These are phyloP conservation scores for Amphiura filiformis DNA, from an alignment of 35 echinoderm and acorn worm genomes.

Conservation along the genomic window DNA sequence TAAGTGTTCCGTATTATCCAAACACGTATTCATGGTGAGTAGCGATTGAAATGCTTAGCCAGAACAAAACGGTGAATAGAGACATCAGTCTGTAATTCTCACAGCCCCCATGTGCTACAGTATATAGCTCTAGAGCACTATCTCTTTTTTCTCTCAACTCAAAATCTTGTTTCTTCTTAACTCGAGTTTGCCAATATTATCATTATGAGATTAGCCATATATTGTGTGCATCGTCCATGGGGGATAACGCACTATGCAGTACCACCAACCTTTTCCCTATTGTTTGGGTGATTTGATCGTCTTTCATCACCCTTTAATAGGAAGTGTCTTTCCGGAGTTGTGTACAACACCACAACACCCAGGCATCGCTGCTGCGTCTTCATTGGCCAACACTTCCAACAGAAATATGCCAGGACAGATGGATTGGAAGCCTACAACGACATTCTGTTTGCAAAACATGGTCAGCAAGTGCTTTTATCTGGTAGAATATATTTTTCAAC, in stretches of 20 bases:
- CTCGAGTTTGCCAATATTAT: background rate
- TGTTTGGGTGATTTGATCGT: constrained; percentile 6
- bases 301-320: constrained; percentile 3
- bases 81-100: constrained; percentile 6
- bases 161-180: background rate
- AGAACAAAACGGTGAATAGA: constrained; percentile 7
- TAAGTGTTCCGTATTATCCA: constrained; percentile 4
- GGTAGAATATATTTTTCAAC: background rate
- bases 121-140: too few relatives aligned
- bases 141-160: too few relatives aligned
- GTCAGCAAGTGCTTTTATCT: background rate
- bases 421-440: background rate
- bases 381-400: background rate
- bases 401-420: background rate
- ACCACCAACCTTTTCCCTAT: constrained; percentile 2
- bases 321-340: constrained; percentile 9
- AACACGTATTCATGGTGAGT: background rate
- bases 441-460: background rate
- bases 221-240: background rate
- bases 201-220: constrained; percentile 6
- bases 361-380: background rate
- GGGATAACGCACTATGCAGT: background rate
- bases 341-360: background rate
- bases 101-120: background rate
- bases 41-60: constrained; percentile 2